Percentiles rank a stretch among this genome's conserved stretches.
Conservation (phyloP, 2,113 vertebrate genomes). For the Mixornis gularis region DNA sequence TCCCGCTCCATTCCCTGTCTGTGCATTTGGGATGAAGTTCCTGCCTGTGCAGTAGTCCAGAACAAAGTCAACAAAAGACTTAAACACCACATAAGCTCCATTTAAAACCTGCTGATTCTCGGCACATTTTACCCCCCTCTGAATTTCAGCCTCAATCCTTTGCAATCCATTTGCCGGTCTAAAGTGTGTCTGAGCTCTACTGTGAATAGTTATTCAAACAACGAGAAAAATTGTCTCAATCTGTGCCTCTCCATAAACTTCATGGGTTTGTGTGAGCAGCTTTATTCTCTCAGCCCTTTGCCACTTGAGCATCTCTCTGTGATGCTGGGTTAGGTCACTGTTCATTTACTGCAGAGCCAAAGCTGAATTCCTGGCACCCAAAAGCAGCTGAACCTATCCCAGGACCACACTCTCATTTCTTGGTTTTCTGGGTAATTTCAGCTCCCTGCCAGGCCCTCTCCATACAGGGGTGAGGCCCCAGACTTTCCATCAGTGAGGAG, state of each 20-base stretch:
- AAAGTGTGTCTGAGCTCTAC: not conserved
- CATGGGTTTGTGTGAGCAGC: not conserved
- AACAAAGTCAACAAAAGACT: conserved; percentile 31
- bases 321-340: not conserved
- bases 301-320: not conserved
- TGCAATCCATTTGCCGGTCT: not conserved
- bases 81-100: conserved; percentile 26
- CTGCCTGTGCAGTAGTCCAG: not conserved
- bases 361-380: not conserved
- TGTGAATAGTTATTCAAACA: not conserved
- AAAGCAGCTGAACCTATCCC: not conserved
- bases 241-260: not conserved
- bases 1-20: not conserved
- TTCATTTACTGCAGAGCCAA: not conserved
- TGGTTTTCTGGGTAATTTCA: not conserved
- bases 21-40: not conserved
- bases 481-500: not conserved
- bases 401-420: not conserved
- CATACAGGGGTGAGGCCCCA: not conserved
- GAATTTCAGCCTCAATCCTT: not conserved
- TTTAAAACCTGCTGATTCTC: conserved; percentile 9
- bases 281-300: not conserved
- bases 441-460: not conserved
- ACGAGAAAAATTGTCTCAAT: not conserved
- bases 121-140: not conserved